Base-by-base conservation (phyloP, 2,113 vertebrate genomes). In the Pygoscelis antarcticus region DNA sequence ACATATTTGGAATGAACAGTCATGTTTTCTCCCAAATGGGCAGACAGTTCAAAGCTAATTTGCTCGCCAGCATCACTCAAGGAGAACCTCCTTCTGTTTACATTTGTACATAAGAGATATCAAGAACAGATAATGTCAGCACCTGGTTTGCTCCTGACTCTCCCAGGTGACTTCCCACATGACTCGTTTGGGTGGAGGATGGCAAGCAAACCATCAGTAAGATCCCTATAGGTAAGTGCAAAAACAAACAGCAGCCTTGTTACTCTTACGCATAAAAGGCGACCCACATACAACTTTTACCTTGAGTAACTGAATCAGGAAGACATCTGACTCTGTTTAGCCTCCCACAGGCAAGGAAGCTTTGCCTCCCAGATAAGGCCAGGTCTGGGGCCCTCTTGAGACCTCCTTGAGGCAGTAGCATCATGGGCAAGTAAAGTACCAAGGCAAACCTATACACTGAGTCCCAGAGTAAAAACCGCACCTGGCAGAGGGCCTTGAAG, bases 101-200 rank as follows among this genome's bases (percentile, higher is more conserved):
- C 90, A 84, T 95, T 57, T 76, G 60, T 94, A 71, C 66, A 27
- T 70, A 66, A 90, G 66, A 70, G 91, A 96, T 96, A 86, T 6
- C 32, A 80, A 89, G 62, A 74, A 6, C 32, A 94, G 92, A 96
- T 82, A 93, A 68, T 14, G 62, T 71, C 26, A 74, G 81, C 87
- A 96, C 68, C 91, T 97, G 95, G 76, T 79, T 97, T 93, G 66
- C 78, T 80, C 87, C 89, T 95, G 82, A 94, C 36, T 85, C 51
- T 93, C 80, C 78, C 84, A 47, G 49, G 68, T 74, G 75, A 87
- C 68, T 97, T 96, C 84, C 72, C 86, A 92, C 87, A 51, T 89
- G 80, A 96, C 78, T 96, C 3, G 8, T 66, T 49, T 68, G 60
- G 64, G 51, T 92, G 93, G 49, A 94, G 61, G 29, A 90, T 30